These are phyloP conservation scores for Heliothis peltigera DNA, from an alignment of 2,888 invertebrate species.

Conservation along the genomic window DNA sequence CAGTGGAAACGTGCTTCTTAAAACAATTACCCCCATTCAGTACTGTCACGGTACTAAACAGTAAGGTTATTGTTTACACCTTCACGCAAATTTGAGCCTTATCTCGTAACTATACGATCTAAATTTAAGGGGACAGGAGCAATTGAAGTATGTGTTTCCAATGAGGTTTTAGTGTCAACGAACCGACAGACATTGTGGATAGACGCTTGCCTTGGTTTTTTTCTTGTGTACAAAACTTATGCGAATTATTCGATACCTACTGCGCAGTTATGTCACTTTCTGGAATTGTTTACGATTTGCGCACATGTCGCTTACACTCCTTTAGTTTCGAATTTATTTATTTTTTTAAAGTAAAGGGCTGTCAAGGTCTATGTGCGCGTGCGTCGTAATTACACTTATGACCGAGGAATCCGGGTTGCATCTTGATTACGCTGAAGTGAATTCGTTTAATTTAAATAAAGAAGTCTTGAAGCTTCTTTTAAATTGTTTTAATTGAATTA, in stretches of 20 bases:
- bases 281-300: conserved; percentile 16
- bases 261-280: conserved; percentile 47
- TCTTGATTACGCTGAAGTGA: background rate
- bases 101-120: conserved; percentile 31
- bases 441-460: background rate
- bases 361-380: conserved; percentile 6
- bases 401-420: background rate
- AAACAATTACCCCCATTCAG: conserved; percentile 61
- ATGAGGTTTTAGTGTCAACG: conserved; percentile 68
- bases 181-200: conserved; percentile 51
- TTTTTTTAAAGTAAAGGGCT: conserved; percentile 18
- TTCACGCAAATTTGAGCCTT: conserved; percentile 46
- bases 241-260: conserved; percentile 34
- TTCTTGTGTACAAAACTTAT: conserved; percentile 32
- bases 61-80: conserved; percentile 53
- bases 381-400: background rate
- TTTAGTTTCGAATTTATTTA: conserved; percentile 16
- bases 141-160: conserved; percentile 51
- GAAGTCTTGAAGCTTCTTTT: background rate
- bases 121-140: conserved; percentile 13
- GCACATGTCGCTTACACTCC: conserved; percentile 4
- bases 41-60: conserved; percentile 60
- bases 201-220: conserved; percentile 61
- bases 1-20: conserved; percentile 48
- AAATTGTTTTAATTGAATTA: background rate